Conservation (phyloP, 2,797 vertebrate species). For the Spinibarbus caldwelli region DNA sequence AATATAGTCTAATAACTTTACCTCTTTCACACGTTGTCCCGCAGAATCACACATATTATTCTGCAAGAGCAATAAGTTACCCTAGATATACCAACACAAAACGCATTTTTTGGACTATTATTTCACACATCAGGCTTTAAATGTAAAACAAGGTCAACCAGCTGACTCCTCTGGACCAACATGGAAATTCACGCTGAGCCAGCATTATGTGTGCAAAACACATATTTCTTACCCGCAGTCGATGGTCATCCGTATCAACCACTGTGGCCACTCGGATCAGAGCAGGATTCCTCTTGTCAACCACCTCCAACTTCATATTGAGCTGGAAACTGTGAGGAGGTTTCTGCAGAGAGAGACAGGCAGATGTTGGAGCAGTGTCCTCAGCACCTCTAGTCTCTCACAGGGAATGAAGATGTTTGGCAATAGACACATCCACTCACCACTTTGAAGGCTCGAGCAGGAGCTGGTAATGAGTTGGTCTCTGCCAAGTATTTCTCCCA, state of each 20-base stretch:
- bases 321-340: conserved; percentile 84
- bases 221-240: conserved; percentile 78
- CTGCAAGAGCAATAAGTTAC: too few relatives aligned
- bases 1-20: too few relatives aligned
- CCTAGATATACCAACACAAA: too few relatives aligned
- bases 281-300: conserved; percentile 84
- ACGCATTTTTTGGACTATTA: too few relatives aligned
- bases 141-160: too few relatives aligned
- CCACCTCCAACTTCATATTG: conserved; percentile 83
- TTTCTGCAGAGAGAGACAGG: conserved; percentile 70
- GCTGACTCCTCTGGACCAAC: too few relatives aligned
- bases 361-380: too few relatives aligned
- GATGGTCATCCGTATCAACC: conserved; percentile 82
- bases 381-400: neutral
- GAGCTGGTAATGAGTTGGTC: conserved; percentile 83
- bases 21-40: too few relatives aligned
- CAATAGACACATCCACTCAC: conserved; percentile 63
- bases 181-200: too few relatives aligned
- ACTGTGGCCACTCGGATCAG: conserved; percentile 84
- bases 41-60: too few relatives aligned
- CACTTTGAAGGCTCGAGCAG: conserved; percentile 87
- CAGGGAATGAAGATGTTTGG: neutral
- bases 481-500: conserved; percentile 88
- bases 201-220: too few relatives aligned
- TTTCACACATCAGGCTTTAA: too few relatives aligned